Percentiles rank a stretch among this genome's conserved stretches.
Conservation (phyloP, 1,140 invertebrate species). For the Brachionus plicatilis region DNA sequence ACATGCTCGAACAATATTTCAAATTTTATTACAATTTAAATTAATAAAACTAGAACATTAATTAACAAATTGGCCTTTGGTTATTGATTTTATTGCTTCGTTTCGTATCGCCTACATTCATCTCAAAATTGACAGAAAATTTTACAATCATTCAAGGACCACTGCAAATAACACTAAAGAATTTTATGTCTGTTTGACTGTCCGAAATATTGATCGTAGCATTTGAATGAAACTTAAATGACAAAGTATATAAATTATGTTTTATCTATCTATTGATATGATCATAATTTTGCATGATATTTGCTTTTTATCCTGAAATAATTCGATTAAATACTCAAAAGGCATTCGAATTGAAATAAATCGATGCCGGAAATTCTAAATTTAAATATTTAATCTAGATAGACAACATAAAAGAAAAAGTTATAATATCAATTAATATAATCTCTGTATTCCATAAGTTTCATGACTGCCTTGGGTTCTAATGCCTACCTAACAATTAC, state of each 20-base stretch:
- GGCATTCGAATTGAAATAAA: not conserved
- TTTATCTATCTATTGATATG: not conserved
- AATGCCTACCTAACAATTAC: not conserved
- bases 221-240: not conserved
- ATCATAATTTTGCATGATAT: not conserved
- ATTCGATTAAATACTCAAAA: constrained; percentile 1
- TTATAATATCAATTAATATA: not conserved
- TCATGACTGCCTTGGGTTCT: not conserved
- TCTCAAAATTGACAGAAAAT: not conserved
- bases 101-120: not conserved
- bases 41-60: not conserved
- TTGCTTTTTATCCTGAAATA: not conserved
- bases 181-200: not conserved
- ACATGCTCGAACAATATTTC: not conserved
- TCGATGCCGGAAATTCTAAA: not conserved
- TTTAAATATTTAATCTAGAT: constrained; percentile 3
- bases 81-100: not conserved
- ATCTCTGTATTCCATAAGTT: not conserved
- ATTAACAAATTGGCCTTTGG: not conserved
- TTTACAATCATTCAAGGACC: not conserved
- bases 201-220: not conserved
- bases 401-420: not conserved
- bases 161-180: not conserved
- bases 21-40: not conserved
- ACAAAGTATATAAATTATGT: not conserved